Conservation (phyloP, 2,888 invertebrate species). For the Syrista parreyssii region DNA sequence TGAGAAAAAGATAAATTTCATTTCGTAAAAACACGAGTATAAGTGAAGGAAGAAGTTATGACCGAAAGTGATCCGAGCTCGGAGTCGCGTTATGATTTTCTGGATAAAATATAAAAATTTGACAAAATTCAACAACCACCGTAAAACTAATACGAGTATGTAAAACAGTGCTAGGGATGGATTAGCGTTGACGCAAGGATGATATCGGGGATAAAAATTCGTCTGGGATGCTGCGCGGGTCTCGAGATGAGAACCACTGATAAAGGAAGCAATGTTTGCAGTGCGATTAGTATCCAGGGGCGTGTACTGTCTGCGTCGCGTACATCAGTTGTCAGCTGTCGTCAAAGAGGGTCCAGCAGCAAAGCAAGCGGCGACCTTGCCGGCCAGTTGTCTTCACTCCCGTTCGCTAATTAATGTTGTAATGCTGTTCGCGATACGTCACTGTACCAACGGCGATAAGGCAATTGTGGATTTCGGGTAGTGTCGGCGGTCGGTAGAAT, state of each 20-base stretch:
- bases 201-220: background rate
- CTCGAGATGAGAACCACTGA: conserved; percentile 49
- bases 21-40: too few species aligned
- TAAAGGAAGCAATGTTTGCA: conserved; percentile 58
- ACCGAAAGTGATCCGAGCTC: too few species aligned
- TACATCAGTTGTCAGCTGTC: conserved; percentile 62
- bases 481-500: too few species aligned
- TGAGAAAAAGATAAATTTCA: too few species aligned
- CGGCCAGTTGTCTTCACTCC: conserved; percentile 55
- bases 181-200: too few species aligned
- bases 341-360: conserved; percentile 31
- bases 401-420: conserved; percentile 50
- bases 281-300: conserved; percentile 62
- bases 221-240: conserved; percentile 12
- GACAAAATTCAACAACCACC: too few species aligned
- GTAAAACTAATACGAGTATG: too few species aligned
- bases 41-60: too few species aligned
- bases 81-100: too few species aligned
- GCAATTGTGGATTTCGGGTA: background rate
- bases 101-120: too few species aligned
- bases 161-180: too few species aligned
- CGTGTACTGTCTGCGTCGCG: conserved; percentile 61
- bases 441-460: conserved; percentile 2
- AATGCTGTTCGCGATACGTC: conserved; percentile 2
- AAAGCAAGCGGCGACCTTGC: conserved; percentile 51